Evolutionary conservation across 2,113 vertebrate species (phyloP), one percentile per base, ranked within the genome.

Genomic region (Neomonachus schauinslandi): DNA sequence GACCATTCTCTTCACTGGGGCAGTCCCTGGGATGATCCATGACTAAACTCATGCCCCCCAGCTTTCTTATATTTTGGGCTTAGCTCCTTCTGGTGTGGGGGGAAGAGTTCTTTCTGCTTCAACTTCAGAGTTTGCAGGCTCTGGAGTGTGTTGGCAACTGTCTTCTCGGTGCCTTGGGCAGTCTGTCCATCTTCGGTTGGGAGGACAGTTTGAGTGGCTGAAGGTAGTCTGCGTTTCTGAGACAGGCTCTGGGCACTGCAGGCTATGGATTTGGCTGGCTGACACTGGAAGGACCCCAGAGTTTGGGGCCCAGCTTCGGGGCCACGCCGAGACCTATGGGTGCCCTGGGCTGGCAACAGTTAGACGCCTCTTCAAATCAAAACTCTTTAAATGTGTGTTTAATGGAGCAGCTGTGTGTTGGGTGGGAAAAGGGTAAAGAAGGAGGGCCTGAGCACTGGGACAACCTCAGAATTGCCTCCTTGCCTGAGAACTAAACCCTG

Each of bases 181-280:
- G 13, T 46, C 53, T 82, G 19, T 71, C 55, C 18, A 7, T 36
- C 2, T 26, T 8, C 0, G 0, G 55, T 11, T 0, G 0, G 36
- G 24, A 72, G 42, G 42, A 15, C 33, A 42, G 31, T 24, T 22
- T 94, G 53, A 55, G 49, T 0, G 1, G n/a, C 53, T 83, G 3
- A 65, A 36, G 46, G 21, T 7, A 26, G 55, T 7, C 46, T 28
- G 28, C 26, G 26, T 69, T 87, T 92, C 77, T 18, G 31, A 80
- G 69, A 42, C 3, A 67, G 85, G 15, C 36, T 51, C 11, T 49
- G 61, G 53, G 63, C 31, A 83, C n/a, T 33, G 76, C 21, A n/a
- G n/a, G 59, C 42, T 89, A n/a, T 0, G 0, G 67, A 69, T 24
- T 71, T 71, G 19, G 18, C 71, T 91, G 57, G 53, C 26, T 51